Evolutionary conservation across 2,113 vertebrate species (phyloP).

Genomic region (Perca schrenkii): DNA sequence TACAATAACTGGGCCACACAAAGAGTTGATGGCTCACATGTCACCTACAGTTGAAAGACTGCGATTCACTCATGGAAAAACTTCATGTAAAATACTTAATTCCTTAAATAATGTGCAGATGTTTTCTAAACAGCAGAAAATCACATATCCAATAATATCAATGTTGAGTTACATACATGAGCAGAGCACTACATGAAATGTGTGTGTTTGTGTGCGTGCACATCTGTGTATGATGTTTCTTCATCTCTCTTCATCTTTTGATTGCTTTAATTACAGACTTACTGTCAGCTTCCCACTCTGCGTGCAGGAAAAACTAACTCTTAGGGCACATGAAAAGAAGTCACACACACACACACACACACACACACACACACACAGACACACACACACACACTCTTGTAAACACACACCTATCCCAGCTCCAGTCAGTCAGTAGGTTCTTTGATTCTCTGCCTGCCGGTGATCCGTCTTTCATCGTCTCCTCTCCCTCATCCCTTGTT

Average conservation of each 20-base stretch:
- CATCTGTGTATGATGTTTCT: conserved; percentile 42
- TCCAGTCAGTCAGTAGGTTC: conserved; percentile 68
- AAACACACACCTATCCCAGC: conserved; percentile 70
- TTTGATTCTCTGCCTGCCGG: conserved; percentile 81
- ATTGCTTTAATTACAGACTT: conserved; percentile 87
- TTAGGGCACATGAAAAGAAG: conserved; percentile 78
- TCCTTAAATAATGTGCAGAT: conserved; percentile 1
- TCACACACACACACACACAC: conserved; percentile 41
- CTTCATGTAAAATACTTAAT: neutral
- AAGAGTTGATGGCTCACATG: conserved; percentile 22
- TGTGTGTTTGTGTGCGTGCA: neutral
- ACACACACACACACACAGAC: conserved; percentile 63
- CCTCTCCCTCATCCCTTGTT: conserved; percentile 75
- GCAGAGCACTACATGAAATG: neutral
- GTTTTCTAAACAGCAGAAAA: neutral
- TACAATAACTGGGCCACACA: neutral
- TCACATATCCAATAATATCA: conserved; percentile 6
- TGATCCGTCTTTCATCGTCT: conserved; percentile 82
- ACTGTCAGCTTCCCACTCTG: conserved; percentile 75
- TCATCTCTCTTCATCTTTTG: conserved; percentile 80
- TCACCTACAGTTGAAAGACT: neutral
- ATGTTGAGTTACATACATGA: neutral
- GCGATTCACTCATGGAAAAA: neutral
- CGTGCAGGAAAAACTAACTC: conserved; percentile 78
- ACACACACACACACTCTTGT: conserved; percentile 29